A percentile compares a stretch with the other conserved stretches of the same genome.
These are phyloP conservation scores for Drosophila rufa DNA, from an alignment of 1,140 invertebrate genomes.

Conservation along the genomic window DNA sequence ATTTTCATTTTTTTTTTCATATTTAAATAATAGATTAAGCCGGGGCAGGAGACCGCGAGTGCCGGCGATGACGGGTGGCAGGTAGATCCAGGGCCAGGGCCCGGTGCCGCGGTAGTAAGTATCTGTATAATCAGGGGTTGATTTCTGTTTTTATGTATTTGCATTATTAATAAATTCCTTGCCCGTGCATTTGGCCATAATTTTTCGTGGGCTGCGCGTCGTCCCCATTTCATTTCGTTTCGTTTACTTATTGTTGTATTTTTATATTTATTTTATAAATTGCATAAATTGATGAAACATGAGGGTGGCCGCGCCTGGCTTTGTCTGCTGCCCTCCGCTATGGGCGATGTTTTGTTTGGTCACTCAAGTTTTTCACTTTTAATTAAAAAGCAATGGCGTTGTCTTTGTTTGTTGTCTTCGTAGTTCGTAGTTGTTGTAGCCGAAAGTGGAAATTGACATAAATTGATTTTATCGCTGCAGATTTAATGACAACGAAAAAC, in stretches of 20 bases:
- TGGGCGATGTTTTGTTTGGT: constrained; percentile 69
- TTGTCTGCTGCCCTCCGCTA: constrained; percentile 31
- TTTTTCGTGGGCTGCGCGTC: constrained; percentile 47
- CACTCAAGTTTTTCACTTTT: constrained; percentile 80
- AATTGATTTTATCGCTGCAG: constrained; percentile 82
- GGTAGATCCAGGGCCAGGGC: constrained; percentile 16
- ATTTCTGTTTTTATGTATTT: constrained; percentile 84
- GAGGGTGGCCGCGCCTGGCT: constrained; percentile 44
- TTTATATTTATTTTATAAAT: constrained; percentile 84
- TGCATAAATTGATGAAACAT: constrained; percentile 80
- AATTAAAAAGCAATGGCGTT: constrained; percentile 77
- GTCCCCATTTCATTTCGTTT: constrained; percentile 41
- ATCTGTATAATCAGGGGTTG: constrained; percentile 83
- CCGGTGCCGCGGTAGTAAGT: constrained; percentile 51
- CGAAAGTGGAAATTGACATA: constrained; percentile 81
- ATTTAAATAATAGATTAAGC: constrained; percentile 83
- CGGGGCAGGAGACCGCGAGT: constrained; percentile 38
- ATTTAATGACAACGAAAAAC: constrained; percentile 80
- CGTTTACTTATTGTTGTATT: constrained; percentile 70
- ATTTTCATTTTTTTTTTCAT: constrained; percentile 77
- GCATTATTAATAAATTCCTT: constrained; percentile 83
- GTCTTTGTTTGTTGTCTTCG: constrained; percentile 41
- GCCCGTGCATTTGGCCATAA: constrained; percentile 74
- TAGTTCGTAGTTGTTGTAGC: constrained; percentile 51
- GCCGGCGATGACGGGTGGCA: constrained; percentile 46